Evolutionary conservation across 2,113 vertebrate species (phyloP), one percentile per base, ranked within the genome.

Genomic region (Centropristis striata): DNA sequence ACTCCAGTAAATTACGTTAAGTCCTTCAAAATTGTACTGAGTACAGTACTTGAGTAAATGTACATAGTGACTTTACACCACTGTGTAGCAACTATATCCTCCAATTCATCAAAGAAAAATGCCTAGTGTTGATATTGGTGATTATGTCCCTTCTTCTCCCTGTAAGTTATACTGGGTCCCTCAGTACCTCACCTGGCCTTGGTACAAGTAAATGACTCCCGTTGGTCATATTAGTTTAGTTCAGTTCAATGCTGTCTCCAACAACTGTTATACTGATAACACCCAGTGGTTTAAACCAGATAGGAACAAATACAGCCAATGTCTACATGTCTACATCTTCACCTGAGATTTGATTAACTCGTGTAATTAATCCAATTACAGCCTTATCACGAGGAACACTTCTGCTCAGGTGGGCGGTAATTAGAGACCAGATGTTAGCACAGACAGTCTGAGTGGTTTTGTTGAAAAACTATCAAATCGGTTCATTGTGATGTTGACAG

Each of bases 381-480:
- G 13, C 65, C 41, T 15, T 9, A 57, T 46, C 46, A 27, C 14
- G 42, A 49, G 10, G 46, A 60, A 76, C 44, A 68, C 9, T 36
- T n/a, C 27, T 3, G 41, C 68, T 49, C 42, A 66, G 55, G 68
- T 32, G 41, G 36, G 2, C 50, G 65, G 44, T 57, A 54, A 49
- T 67, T 47, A 68, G 8, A 9, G 6, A 50, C 8, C 71, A 86
- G 54, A 67, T 76, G 66, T 68, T 83, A 23, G 27, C 39, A 60
- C 51, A 78, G 37, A n/a, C 36, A 32, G 18, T 21, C 12, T 12
- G 57, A 46, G 27, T 28, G 27, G 2, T 47, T 68, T 42, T 21
- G 27, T 23, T 8, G 32, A 65, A 44, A n/a, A n/a, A n/a, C 50
- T 36, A 16, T 37, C 41, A 15, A 18, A 36, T 2, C 47, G 49